phyloP scores from a whole-genome alignment of 2,113 vertebrate species.

The Brevimyrus niger region DNA sequence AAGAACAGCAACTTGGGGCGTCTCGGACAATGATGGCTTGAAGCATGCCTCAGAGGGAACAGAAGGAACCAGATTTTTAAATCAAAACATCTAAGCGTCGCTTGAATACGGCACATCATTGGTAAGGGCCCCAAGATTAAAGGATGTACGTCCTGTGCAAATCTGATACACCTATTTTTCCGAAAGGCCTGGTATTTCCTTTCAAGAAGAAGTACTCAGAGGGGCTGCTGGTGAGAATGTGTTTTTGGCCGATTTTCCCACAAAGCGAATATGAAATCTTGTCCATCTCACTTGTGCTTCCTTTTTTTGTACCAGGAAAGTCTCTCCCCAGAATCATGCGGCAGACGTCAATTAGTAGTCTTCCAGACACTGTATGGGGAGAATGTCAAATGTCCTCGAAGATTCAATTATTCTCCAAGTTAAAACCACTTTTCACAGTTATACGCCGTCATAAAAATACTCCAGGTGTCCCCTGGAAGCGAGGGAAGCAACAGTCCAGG shows the following conservation, averaged over 20 bases:
- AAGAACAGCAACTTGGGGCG: neutral
- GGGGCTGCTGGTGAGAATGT: neutral
- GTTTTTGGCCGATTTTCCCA: neutral
- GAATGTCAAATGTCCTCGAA: neutral
- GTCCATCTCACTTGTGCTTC: neutral
- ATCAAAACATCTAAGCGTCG: neutral
- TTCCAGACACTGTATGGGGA: neutral
- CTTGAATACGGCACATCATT: neutral
- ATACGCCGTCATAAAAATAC: neutral
- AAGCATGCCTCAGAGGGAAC: neutral
- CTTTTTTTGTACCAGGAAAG: neutral
- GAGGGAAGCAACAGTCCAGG: neutral
- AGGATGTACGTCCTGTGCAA: neutral
- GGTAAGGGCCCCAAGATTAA: constrained; percentile 2
- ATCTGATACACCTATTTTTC: neutral
- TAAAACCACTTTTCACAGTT: neutral
- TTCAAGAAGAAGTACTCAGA: neutral
- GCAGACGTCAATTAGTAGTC: neutral
- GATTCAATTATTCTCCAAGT: neutral
- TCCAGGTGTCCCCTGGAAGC: neutral
- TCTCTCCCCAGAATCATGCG: neutral
- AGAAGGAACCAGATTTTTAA: neutral
- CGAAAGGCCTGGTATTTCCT: neutral
- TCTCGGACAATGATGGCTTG: neutral
- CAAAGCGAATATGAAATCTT: neutral